These are phyloP conservation scores for Acropora yongei DNA, from an alignment of 64 coral and sea anemone species.

Conservation along the genomic window DNA sequence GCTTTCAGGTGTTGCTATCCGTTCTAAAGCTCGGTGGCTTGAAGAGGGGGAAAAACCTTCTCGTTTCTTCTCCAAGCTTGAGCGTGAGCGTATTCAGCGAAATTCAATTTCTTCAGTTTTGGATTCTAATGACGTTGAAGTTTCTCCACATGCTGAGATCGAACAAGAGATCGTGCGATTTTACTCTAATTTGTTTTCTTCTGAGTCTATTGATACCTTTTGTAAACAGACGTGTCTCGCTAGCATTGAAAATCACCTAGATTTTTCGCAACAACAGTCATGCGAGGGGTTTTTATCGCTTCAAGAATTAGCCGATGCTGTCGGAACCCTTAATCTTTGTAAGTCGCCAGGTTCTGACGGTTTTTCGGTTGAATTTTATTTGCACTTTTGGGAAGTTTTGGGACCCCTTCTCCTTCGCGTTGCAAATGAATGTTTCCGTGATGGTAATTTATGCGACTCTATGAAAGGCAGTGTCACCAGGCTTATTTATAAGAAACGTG, in stretches of 20 bases:
- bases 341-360: conserved; percentile 41
- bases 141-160: background rate
- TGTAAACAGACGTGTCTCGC: too few relatives aligned
- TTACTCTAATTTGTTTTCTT: too few relatives aligned
- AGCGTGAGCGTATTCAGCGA: background rate
- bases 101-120: background rate
- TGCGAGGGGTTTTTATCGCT: background rate
- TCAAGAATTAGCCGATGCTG: background rate
- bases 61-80: background rate
- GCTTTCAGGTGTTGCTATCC: background rate
- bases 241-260: background rate
- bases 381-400: background rate
- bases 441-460: background rate
- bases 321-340: background rate
- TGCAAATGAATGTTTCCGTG: background rate
- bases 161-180: background rate
- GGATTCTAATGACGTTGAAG: background rate
- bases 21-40: conserved; percentile 1
- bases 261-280: background rate
- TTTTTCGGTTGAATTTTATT: conserved; percentile 23
- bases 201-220: too few relatives aligned
- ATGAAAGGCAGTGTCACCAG: background rate
- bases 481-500: background rate
- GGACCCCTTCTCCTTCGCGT: background rate
- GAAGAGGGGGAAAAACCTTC: conserved; percentile 46